Conservation (phyloP, 2,113 vertebrate species). For the Neodontobutis hainanensis region DNA sequence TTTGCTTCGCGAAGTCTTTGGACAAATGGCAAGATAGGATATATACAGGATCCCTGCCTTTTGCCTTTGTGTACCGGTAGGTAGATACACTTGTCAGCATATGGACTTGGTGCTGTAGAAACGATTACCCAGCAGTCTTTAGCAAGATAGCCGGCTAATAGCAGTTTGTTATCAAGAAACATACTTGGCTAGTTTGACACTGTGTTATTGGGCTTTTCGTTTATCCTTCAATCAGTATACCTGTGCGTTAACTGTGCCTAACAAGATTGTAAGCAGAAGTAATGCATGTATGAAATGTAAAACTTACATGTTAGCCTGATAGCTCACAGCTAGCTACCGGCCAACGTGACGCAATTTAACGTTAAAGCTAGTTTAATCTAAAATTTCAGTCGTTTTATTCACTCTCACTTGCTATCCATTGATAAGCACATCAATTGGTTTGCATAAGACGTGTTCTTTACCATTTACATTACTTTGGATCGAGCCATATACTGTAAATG, state of each 20-base stretch:
- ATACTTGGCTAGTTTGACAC: slow-evolving; percentile 44
- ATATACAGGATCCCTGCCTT: slow-evolving; percentile 68
- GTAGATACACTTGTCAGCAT: slow-evolving; percentile 63
- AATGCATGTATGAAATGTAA: neutral
- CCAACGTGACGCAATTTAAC: slow-evolving; percentile 1
- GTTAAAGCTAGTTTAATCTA: neutral
- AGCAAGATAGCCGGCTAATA: slow-evolving; percentile 55
- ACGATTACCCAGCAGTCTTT: slow-evolving; percentile 63
- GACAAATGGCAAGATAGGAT: slow-evolving; percentile 61
- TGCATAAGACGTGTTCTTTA: slow-evolving; percentile 29
- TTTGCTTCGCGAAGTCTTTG: slow-evolving; percentile 37
- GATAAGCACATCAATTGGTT: slow-evolving; percentile 33
- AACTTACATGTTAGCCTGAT: neutral
- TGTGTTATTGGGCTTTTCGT: slow-evolving; percentile 19
- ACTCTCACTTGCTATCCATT: slow-evolving; percentile 25
- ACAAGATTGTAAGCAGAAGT: neutral
- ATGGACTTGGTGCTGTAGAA: slow-evolving; percentile 64
- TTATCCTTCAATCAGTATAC: neutral
- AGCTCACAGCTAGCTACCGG: neutral
- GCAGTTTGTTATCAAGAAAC: slow-evolving; percentile 46
- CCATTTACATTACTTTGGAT: slow-evolving; percentile 25
- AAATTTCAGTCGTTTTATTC: slow-evolving; percentile 23
- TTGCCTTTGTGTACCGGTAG: slow-evolving; percentile 75
- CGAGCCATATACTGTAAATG: slow-evolving; percentile 28
- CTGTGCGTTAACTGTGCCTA: neutral